Conservation (phyloP, 2,113 vertebrate genomes). For the Amblyopsis rosae region DNA sequence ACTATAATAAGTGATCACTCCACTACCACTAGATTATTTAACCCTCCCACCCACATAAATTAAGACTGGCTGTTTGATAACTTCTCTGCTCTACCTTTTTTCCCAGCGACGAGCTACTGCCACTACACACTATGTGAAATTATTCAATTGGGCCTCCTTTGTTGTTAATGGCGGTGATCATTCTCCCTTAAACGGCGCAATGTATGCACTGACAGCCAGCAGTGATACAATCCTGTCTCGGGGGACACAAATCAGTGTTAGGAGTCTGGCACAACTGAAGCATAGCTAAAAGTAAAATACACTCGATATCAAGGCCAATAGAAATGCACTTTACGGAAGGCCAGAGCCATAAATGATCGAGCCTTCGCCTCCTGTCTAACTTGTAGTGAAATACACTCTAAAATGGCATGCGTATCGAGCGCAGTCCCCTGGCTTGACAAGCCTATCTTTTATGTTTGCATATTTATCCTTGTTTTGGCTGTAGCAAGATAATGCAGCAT, state of each 20-base stretch:
- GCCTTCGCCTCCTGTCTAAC: not conserved
- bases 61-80: slow-evolving; percentile 51
- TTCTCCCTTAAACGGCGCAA: slow-evolving; percentile 71
- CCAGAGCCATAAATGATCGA: slow-evolving; percentile 48
- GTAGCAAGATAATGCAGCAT: no score
- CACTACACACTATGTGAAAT: slow-evolving; percentile 54
- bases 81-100: slow-evolving; percentile 42
- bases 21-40: slow-evolving; percentile 60
- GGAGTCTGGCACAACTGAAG: slow-evolving; percentile 31
- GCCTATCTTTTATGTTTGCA: not conserved
- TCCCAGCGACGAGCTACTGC: slow-evolving; percentile 49
- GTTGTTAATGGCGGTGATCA: slow-evolving; percentile 72
- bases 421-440: not conserved
- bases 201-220: slow-evolving; percentile 66
- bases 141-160: slow-evolving; percentile 68
- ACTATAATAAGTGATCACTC: not conserved
- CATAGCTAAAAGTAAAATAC: slow-evolving; percentile 46
- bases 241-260: slow-evolving; percentile 59
- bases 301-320: slow-evolving; percentile 35
- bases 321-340: slow-evolving; percentile 41
- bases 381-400: slow-evolving; percentile 26
- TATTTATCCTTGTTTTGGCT: no score
- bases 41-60: slow-evolving; percentile 26
- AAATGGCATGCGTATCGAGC: slow-evolving; percentile 11
- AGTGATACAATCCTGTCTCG: slow-evolving; percentile 65